Base-by-base conservation (phyloP, 1,140 invertebrate species). In the Spodoptera litura region DNA sequence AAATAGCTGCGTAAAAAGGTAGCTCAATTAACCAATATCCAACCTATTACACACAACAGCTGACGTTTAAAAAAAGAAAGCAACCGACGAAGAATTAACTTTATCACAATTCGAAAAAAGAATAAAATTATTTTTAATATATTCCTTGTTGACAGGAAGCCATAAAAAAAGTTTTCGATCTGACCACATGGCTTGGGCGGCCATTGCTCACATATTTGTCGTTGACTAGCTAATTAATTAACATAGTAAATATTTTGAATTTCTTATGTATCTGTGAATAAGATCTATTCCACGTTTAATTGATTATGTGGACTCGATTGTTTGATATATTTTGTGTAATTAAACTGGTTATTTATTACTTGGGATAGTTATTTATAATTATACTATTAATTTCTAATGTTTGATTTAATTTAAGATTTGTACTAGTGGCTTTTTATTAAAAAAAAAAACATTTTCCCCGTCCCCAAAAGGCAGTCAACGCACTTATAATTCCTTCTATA, bases 131-230 rank as follows among this genome's bases (percentile, higher is more conserved):
- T 5, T 1, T 9, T 44, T 44, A 77, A 66, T 31, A 56, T 56
- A 66, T 77, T 35, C 51, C 49, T 35, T 61, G 76, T 58, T 81
- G 62, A 72, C 75, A 83, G 81, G 79, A 83, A 80, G 56, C 72
- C 62, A 80, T 80, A 80, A 83, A 80, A 66, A 59, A 64, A 35
- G 38, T 49, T 74, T 53, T 58, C 55, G 61, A 49, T 13, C 12
- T 44, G 51, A 71, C 56, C 79, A 80, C 51, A 78, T 78, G 79
- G 35, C 70, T 20, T 6, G 53, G 20, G 38, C 59, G 31, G 51
- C 35, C 56, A 66, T 74, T 79, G 78, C 62, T 72, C 51, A 61
- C 77, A 74, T 75, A 70, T 68, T 75, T 75, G 49, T 75, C 61
- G 61, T 20, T 25, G 51, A 51, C 49, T 10, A 15, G 55, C 13